Conservation (phyloP, 2,113 vertebrate species). For the Erythrocercus mccallii region DNA sequence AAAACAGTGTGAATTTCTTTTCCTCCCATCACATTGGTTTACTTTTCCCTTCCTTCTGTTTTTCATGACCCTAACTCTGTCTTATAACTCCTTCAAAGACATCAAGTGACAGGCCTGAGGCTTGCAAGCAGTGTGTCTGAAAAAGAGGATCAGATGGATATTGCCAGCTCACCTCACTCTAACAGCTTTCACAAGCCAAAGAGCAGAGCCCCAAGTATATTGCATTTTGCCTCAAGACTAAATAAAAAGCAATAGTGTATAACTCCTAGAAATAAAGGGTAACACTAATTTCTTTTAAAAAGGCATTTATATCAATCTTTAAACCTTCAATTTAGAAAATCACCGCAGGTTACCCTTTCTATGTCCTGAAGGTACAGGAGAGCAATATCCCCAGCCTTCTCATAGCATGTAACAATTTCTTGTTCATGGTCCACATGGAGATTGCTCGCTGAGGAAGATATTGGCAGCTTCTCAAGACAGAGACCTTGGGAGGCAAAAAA, state of each 20-base stretch:
- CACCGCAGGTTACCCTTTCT: slow-evolving; percentile 82
- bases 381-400: slow-evolving; percentile 96
- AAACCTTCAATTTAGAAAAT: background rate
- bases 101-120: background rate
- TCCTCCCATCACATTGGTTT: background rate
- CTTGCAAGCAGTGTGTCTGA: background rate
- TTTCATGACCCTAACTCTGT: background rate
- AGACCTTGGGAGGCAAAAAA: slow-evolving; percentile 78
- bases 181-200: background rate
- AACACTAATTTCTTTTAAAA: background rate
- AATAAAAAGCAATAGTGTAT: background rate
- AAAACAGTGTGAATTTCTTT: background rate
- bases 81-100: background rate
- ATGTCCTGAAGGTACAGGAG: slow-evolving; percentile 96
- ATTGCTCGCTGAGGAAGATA: slow-evolving; percentile 83
- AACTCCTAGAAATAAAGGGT: background rate
- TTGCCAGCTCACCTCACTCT: background rate
- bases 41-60: background rate
- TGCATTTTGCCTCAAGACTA: background rate
- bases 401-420: slow-evolving; percentile 94
- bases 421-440: slow-evolving; percentile 82
- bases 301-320: background rate
- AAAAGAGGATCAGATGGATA: background rate
- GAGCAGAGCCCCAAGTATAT: background rate
- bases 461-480: slow-evolving; percentile 90